These are phyloP conservation scores for Erythrolamprus reginae DNA, from an alignment of 2,113 vertebrate species.

Conservation along the genomic window DNA sequence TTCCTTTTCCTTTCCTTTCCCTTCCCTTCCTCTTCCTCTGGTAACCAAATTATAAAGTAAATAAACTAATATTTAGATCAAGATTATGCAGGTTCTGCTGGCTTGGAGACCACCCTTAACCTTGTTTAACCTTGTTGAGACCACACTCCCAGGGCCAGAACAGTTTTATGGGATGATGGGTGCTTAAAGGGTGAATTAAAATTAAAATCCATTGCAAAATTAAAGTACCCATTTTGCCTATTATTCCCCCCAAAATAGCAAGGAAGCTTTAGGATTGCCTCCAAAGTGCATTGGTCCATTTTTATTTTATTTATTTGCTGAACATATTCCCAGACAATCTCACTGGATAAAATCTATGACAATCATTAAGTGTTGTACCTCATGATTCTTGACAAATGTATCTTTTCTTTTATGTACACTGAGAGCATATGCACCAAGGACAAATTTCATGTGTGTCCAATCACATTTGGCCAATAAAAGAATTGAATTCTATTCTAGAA, in stretches of 20 bases:
- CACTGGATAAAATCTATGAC: neutral
- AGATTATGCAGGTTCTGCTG: neutral
- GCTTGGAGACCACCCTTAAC: neutral
- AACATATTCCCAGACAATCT: neutral
- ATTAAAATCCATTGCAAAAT: neutral
- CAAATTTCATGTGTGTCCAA: too few relatives aligned
- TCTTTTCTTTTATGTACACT: too few relatives aligned
- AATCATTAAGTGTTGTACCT: too few relatives aligned
- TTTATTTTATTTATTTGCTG: neutral
- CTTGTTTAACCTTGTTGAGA: neutral
- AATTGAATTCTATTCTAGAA: too few relatives aligned
- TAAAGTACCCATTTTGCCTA: neutral
- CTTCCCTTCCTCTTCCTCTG: neutral
- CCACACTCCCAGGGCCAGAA: neutral
- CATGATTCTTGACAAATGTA: too few relatives aligned
- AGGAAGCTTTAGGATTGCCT: neutral
- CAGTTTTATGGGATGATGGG: neutral
- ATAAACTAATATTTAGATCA: neutral
- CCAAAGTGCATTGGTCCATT: neutral
- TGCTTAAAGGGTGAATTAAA: neutral
- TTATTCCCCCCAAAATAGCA: neutral
- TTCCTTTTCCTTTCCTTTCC: rapidly evolving
- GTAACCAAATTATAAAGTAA: neutral
- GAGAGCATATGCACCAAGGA: too few relatives aligned
- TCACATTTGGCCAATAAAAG: too few relatives aligned